These are phyloP conservation scores for Pinctada fucata DNA, from an alignment of 2,888 invertebrate species.

Conservation along the genomic window DNA sequence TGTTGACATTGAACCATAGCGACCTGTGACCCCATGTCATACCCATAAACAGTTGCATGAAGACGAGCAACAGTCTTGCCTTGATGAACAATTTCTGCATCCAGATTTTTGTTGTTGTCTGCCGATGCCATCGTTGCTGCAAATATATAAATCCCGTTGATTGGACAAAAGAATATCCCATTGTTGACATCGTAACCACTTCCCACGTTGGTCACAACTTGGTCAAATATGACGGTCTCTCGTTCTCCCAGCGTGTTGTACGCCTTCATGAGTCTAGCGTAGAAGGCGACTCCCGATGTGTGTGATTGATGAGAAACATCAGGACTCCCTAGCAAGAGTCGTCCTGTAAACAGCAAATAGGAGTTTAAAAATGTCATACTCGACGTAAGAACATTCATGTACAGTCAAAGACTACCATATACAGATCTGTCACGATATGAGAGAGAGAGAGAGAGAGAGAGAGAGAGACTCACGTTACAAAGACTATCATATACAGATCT, in stretches of 20 bases:
- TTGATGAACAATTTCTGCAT: conserved; percentile 18
- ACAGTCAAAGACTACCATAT: too few relatives aligned
- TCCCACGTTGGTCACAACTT: conserved; percentile 22
- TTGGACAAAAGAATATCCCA: conserved; percentile 22
- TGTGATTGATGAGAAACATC: background rate
- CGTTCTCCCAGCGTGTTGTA: background rate
- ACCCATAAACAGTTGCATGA: conserved; percentile 23
- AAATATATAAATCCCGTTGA: conserved; percentile 24
- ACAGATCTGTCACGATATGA: too few relatives aligned
- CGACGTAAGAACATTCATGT: too few relatives aligned
- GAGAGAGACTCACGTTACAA: too few relatives aligned
- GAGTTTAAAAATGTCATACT: too few relatives aligned
- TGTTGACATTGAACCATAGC: conserved; percentile 14
- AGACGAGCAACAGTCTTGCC: conserved; percentile 15
- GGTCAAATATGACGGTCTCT: conserved; percentile 19
- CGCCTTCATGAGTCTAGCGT: conserved; percentile 6
- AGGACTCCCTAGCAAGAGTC: background rate
- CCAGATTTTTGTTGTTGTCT: conserved; percentile 9
- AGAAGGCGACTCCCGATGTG: conserved; percentile 2
- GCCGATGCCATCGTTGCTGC: conserved; percentile 23
- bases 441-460: too few relatives aligned
- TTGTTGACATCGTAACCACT: conserved; percentile 12
- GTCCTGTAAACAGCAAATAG: background rate
- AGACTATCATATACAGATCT: too few relatives aligned
- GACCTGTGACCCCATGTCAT: conserved; percentile 23